Conservation (phyloP, 2,888 invertebrate species). For the Cerastoderma edule region DNA sequence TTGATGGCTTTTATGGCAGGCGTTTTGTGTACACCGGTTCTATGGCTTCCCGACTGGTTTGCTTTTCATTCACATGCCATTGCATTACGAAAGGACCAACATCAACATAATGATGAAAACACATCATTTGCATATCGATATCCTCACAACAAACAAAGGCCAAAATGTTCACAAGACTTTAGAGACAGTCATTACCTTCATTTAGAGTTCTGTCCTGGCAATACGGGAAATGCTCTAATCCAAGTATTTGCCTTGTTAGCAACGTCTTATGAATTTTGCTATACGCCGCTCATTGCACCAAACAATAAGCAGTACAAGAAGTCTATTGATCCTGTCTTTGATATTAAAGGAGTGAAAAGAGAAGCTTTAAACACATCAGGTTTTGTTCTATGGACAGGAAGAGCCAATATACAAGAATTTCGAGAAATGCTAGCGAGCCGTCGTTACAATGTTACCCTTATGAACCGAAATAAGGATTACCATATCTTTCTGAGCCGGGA, state of each 20-base stretch:
- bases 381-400: too few relatives aligned
- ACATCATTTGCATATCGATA: too few relatives aligned
- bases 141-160: neutral
- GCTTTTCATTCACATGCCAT: too few relatives aligned
- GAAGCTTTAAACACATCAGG: neutral
- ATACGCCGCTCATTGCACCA: neutral
- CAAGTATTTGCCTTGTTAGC: constrained; percentile 7
- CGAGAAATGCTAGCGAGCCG: neutral
- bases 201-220: constrained; percentile 3
- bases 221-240: constrained; percentile 8
- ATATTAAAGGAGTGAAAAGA: neutral
- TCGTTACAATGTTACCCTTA: neutral
- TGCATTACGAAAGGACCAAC: too few relatives aligned
- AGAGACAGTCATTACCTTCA: neutral
- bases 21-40: too few relatives aligned
- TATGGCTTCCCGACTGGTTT: too few relatives aligned
- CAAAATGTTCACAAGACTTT: neutral
- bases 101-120: too few relatives aligned
- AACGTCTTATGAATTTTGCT: neutral
- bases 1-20: too few relatives aligned
- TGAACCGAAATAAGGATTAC: neutral
- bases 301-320: neutral
- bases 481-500: neutral
- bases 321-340: neutral
- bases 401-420: neutral